A percentile compares a stretch with the other conserved stretches of the same genome.
Evolutionary conservation across 1,140 invertebrate species (phyloP).

Genomic region (Spodoptera frugiperda): DNA sequence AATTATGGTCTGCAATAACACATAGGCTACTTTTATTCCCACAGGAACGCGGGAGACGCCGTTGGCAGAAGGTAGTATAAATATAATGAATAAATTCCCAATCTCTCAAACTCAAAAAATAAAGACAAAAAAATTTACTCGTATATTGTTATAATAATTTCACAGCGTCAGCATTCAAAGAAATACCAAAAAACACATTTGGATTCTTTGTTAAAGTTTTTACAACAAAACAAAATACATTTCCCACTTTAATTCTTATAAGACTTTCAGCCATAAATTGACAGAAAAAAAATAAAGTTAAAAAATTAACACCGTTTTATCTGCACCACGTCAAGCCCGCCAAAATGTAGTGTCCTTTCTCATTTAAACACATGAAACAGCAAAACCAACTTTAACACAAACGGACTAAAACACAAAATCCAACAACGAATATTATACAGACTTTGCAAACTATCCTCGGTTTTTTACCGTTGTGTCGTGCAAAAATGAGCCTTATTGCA

Average conservation of each 20-base stretch:
- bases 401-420: neutral
- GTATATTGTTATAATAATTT: no score
- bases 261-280: slow-evolving; percentile 10
- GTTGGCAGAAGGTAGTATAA: no score
- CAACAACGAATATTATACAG: neutral
- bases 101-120: no score
- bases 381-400: neutral
- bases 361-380: neutral
- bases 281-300: slow-evolving; percentile 6
- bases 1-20: no score
- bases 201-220: neutral
- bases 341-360: slow-evolving; percentile 29
- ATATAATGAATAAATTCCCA: no score
- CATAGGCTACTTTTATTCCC: no score
- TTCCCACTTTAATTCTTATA: neutral
- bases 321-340: slow-evolving; percentile 12
- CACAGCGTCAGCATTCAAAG: no score
- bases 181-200: neutral
- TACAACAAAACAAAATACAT: neutral
- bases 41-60: no score
- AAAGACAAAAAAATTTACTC: no score
- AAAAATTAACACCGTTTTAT: slow-evolving; percentile 19
- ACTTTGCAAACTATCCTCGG: slow-evolving; percentile 11
- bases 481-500: neutral
- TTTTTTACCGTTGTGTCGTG: neutral